Evolutionary conservation across 2,797 vertebrate species (phyloP).

Genomic region (Syngnathus rostellatus): DNA sequence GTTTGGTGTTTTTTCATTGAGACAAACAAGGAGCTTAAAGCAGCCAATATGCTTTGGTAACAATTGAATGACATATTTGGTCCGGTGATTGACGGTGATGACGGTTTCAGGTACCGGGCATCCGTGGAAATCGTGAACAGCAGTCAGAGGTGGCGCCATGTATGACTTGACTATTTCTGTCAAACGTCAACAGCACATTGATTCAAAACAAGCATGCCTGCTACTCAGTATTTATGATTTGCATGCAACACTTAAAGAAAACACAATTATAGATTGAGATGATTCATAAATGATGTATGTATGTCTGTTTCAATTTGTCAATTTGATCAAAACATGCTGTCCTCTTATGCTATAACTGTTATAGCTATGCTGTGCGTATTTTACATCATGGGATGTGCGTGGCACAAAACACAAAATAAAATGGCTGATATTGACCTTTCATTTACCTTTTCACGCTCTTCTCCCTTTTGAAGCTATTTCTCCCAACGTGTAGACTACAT

Average conservation of each 20-base stretch:
- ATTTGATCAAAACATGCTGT: neutral
- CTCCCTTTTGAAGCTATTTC: too few species aligned
- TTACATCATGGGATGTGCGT: neutral
- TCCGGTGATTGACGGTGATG: conserved; percentile 11
- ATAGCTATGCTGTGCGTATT: neutral
- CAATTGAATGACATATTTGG: neutral
- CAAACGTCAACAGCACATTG: conserved; percentile 2
- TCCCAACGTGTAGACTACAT: too few species aligned
- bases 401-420: too few species aligned
- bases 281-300: conserved; percentile 21
- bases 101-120: neutral
- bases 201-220: neutral
- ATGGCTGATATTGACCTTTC: too few species aligned
- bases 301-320: neutral
- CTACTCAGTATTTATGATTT: neutral
- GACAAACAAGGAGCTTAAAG: neutral
- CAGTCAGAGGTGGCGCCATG: conserved; percentile 1
- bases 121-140: neutral
- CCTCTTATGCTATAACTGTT: neutral
- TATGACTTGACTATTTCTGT: conserved; percentile 1
- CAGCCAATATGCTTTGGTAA: neutral
- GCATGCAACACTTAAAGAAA: conserved; percentile 12
- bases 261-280: neutral
- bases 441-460: too few species aligned
- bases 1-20: neutral